phyloP scores from a whole-genome alignment of 2,113 vertebrate genomes.

The Cardinalis cardinalis region DNA sequence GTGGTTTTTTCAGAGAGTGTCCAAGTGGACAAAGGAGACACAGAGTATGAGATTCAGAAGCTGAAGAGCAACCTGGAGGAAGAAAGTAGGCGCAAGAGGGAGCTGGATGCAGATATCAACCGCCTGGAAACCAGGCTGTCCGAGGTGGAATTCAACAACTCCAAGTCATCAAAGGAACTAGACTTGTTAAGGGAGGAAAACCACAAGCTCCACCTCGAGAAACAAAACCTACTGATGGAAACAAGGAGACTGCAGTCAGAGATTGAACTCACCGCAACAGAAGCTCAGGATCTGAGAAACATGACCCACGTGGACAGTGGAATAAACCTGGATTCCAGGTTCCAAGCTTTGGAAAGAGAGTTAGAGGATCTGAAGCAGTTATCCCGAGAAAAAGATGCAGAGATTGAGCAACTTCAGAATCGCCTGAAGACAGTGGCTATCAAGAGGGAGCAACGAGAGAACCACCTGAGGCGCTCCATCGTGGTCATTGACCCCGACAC shows the following conservation, averaged over 20 bases:
- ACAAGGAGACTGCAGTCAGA: conserved; percentile 87
- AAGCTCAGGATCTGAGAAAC: conserved; percentile 82
- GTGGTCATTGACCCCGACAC: conserved; percentile 95
- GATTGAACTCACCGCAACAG: conserved; percentile 87
- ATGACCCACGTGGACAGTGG: conserved; percentile 71
- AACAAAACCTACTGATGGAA: conserved; percentile 88
- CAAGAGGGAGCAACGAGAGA: conserved; percentile 93
- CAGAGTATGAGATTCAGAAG: conserved; percentile 86
- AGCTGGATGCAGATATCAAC: conserved; percentile 82
- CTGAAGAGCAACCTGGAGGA: conserved; percentile 86
- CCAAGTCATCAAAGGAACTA: conserved; percentile 91
- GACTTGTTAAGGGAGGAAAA: conserved; percentile 93
- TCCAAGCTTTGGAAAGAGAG: conserved; percentile 85
- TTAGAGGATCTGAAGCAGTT: conserved; percentile 82
- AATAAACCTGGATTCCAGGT: conserved; percentile 81
- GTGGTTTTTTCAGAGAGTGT: conserved; percentile 92
- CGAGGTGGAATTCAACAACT: conserved; percentile 90
- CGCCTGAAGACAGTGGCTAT: conserved; percentile 80
- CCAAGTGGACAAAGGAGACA: conserved; percentile 91
- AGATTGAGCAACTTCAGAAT: conserved; percentile 88
- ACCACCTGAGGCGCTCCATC: conserved; percentile 91
- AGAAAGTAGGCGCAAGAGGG: conserved; percentile 80
- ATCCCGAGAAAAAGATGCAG: conserved; percentile 85
- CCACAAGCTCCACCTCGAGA: conserved; percentile 87
- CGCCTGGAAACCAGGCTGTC: conserved; percentile 79